Evolutionary conservation across 1,140 invertebrate species (phyloP), one percentile per base, ranked within the genome.

Genomic region (Babylonia areolata): DNA sequence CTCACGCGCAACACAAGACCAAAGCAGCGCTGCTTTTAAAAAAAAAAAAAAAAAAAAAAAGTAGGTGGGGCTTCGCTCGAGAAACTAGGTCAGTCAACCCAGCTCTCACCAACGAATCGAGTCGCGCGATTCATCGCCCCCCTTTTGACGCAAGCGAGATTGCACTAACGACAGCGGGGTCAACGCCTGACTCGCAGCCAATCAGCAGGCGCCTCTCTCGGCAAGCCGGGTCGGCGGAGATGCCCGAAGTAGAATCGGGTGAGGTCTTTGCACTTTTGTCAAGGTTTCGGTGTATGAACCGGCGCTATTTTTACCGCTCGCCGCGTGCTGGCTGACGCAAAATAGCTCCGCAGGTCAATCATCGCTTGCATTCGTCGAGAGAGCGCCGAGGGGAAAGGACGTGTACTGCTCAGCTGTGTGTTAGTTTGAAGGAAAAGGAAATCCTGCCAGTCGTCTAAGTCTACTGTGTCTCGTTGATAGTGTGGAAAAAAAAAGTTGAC

Each of bases 251-350:
- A 11, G 39, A 46, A 39, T 42, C 69, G 64, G 40, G 33, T 42
- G 40, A 40, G 81, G 54, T 58, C 81, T 73, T 69, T 84, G 81
- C 81, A 84, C 81, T 84, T 71, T 40, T 42, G 46, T 35, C 28
- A 73, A 69, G 58, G 69, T 39, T 46, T 46, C 42, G 5, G 1
- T 82, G 51, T 54, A 54, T 82, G 81, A 82, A 82, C 81, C 3
- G 81, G 37, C 3, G 33, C 58, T 73, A 84, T 84, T 84, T 84
- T 42, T 84, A 73, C 17, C 81, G 42, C 33, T 54, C 6, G 69
- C 81, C 81, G 81, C 81, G 81, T 73, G 69, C 81, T 84, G 28
- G 81, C 81, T 84, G 81, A 84, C 81, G 81, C 81, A 84, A 84
- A 84, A 73, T 73, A 73, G 40, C 58, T 71, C 33, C 17, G 33